These are phyloP conservation scores for Schlechtendalia chinensis DNA, from an alignment of 1,140 invertebrate species.

Conservation along the genomic window DNA sequence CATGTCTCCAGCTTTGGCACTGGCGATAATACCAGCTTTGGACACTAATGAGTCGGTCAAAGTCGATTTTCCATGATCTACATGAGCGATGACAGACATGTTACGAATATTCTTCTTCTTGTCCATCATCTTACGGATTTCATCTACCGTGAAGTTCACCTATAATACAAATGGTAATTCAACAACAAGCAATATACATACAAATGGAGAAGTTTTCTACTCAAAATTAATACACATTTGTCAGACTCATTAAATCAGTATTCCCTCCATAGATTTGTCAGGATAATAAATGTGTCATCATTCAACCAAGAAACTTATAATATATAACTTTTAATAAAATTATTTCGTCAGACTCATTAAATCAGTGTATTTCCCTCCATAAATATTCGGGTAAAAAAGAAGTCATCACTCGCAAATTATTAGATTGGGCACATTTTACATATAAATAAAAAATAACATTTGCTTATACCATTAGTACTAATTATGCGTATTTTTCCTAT, in stretches of 20 bases:
- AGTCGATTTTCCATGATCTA: conserved; percentile 99
- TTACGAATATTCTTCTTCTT: conserved; percentile 99
- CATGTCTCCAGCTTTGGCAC: conserved; percentile 96
- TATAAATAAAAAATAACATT: no score
- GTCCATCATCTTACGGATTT: conserved; percentile 99
- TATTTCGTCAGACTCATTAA: conserved; percentile 18
- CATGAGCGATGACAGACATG: conserved; percentile 99
- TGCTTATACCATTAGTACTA: no score
- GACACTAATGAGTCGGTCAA: conserved; percentile 98
- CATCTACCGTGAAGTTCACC: conserved; percentile 99
- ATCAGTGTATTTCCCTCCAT: not conserved
- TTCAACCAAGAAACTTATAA: not conserved
- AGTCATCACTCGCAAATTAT: not conserved
- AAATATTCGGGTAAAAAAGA: not conserved
- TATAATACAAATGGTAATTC: conserved; percentile 57
- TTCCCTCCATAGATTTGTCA: conserved; percentile 43
- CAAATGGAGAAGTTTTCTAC: not conserved
- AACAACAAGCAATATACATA: not conserved
- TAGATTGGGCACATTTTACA: no score
- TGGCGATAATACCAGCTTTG: conserved; percentile 99
- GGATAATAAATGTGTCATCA: conserved; percentile 24
- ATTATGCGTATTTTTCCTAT: no score
- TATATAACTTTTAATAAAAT: not conserved
- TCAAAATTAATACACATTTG: not conserved
- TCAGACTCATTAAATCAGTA: conserved; percentile 50